Base-by-base conservation (phyloP, 2,797 vertebrate species). In the Lithobates sylvaticus region DNA sequence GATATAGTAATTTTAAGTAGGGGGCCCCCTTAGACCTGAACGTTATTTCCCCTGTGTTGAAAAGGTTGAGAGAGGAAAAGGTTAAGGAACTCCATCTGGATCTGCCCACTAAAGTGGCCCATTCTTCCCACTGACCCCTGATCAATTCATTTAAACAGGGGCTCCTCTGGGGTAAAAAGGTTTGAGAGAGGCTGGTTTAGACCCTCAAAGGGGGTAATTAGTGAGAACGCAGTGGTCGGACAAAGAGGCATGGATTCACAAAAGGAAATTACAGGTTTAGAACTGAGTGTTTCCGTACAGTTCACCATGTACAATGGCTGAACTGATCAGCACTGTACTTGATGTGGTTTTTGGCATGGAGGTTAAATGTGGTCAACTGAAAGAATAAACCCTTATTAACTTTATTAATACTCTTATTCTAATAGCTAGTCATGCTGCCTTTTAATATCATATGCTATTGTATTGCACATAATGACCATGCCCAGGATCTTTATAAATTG, bases 321-420 rank as follows among this genome's bases (percentile, higher is more conserved):
- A 32, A 15, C 36, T 50, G 42, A 16, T 50, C 26, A 75, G 44
- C 26, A 10, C 10, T 18, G 5, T 75, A 15, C 44, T 75, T 50
- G 39, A 74, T 74, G 73, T 75, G 73, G 73, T 75, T 16, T 27
- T 42, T 16, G n/a, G 73, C 42, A 47, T 18, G 23, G 42, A 29
- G 44, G n/a, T 47, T 13, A 29, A 0, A 15, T 74, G 72, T 15
- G 73, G 42, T 50, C 15, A 75, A 26, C 13, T 50, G 26, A 50
- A 54, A 75, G n/a, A 47, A 50, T 75, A 75, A 7, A 50, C 42
- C 42, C 4, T 44, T 26, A 75, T 75, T 75, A 75, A 5, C 13
- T 50, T 75, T 75, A 75, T 44, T 75, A 75, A 54, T 50, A 50
- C 73, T 29, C 13, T 75, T 26, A 50, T 75, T n/a, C 26, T 47